A percentile compares a stretch with the other conserved stretches of the same genome.
phyloP scores from a whole-genome alignment of 2,113 vertebrate species.

The Euleptes europaea region DNA sequence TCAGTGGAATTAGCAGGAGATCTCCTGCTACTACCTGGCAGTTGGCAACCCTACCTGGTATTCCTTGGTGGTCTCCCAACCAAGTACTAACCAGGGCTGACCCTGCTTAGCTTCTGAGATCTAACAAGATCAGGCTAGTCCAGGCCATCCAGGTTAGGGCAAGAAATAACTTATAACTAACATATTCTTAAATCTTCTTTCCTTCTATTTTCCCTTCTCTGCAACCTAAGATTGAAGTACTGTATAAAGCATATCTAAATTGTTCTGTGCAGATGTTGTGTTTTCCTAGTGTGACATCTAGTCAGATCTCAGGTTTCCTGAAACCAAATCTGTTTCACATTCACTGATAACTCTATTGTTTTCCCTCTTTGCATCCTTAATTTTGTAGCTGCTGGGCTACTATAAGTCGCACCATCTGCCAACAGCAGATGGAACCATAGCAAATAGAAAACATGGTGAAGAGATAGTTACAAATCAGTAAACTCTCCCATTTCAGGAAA shows the following conservation, averaged over 20 bases:
- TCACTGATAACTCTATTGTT: constrained; percentile 2
- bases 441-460: not conserved
- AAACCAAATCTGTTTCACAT: not conserved
- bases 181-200: not conserved
- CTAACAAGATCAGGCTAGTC: too few relatives aligned
- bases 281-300: not conserved
- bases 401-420: constrained; percentile 16
- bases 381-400: not conserved
- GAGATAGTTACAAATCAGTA: not conserved
- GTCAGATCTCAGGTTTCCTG: not conserved
- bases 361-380: not conserved
- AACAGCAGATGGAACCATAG: constrained; percentile 4
- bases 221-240: not conserved
- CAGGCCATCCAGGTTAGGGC: too few relatives aligned
- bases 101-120: too few relatives aligned
- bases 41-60: too few relatives aligned
- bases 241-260: not conserved
- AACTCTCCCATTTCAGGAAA: not conserved
- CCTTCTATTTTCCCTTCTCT: not conserved
- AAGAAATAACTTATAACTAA: too few relatives aligned
- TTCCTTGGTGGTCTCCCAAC: too few relatives aligned
- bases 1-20: too few relatives aligned
- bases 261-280: not conserved
- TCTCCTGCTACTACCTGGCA: too few relatives aligned
- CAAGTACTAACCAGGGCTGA: too few relatives aligned